A percentile compares a stretch with the other conserved stretches of the same genome.
These are phyloP conservation scores for Genyomyrus donnyi DNA, from an alignment of 2,113 vertebrate genomes.

Conservation along the genomic window DNA sequence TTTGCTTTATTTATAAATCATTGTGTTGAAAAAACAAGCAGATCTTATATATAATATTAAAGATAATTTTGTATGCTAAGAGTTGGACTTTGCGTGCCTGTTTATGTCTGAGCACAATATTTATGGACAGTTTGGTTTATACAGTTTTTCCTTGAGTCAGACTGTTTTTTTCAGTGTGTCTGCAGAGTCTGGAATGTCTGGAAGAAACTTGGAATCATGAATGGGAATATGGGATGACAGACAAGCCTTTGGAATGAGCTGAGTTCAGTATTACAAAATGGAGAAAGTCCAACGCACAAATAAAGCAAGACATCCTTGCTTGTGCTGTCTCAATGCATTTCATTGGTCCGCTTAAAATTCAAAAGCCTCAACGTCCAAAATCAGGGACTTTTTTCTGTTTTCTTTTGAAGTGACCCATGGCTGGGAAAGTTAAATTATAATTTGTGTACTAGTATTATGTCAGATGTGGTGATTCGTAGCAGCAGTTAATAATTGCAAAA, in stretches of 20 bases:
- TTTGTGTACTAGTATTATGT: slow-evolving; percentile 63
- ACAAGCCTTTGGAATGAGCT: background rate
- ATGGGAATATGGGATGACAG: background rate
- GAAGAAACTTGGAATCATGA: background rate
- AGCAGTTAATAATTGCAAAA: slow-evolving; percentile 70
- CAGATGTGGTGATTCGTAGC: slow-evolving; percentile 72
- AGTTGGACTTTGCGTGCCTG: background rate
- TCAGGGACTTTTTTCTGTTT: slow-evolving; percentile 57
- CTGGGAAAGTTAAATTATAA: slow-evolving; percentile 60
- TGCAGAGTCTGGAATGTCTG: background rate
- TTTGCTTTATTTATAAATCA: background rate
- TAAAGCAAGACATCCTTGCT: background rate
- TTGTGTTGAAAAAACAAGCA: background rate
- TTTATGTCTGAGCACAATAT: background rate
- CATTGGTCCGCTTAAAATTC: background rate
- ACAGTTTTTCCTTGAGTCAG: background rate
- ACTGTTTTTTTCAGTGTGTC: background rate
- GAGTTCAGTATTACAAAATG: background rate
- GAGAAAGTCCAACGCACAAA: background rate
- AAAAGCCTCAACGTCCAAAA: slow-evolving; percentile 53
- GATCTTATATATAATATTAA: background rate
- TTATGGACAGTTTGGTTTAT: background rate
- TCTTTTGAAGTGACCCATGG: slow-evolving; percentile 68
- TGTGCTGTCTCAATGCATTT: background rate
- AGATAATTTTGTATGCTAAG: background rate